Conservation (phyloP, 2,113 vertebrate species). For the Hippocampus barbouri region DNA sequence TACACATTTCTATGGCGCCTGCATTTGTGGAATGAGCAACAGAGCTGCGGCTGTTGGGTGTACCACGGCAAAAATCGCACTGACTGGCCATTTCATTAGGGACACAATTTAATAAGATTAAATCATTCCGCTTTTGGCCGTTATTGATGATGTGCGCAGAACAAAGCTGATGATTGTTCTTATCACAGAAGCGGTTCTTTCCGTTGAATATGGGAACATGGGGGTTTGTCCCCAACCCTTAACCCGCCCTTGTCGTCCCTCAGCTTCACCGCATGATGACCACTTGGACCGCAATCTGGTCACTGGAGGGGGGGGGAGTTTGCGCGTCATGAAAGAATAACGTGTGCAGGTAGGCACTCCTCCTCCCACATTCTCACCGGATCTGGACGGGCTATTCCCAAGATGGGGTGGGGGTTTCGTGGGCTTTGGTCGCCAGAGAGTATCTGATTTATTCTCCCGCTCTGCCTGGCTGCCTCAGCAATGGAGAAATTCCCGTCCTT, state of each 20-base stretch:
- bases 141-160: constrained; percentile 1
- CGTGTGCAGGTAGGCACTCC: constrained; percentile 43
- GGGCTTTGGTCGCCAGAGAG: constrained; percentile 75
- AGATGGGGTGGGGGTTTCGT: constrained; percentile 65
- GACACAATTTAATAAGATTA: no score
- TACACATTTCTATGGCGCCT: no score
- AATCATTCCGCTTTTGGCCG: not conserved
- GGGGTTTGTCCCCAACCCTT: constrained; percentile 48
- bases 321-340: constrained; percentile 56
- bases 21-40: not conserved
- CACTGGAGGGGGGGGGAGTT: constrained; percentile 54
- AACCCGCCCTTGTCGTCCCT: constrained; percentile 81
- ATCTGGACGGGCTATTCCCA: constrained; percentile 73
- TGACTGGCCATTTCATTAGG: not conserved
- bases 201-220: constrained; percentile 71
- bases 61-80: not conserved
- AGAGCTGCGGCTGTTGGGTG: not conserved
- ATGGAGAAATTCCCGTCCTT: constrained; percentile 72
- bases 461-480: constrained; percentile 82
- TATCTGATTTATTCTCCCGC: constrained; percentile 90
- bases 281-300: constrained; percentile 76
- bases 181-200: constrained; percentile 56
- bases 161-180: constrained; percentile 18
- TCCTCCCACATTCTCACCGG: constrained; percentile 37
- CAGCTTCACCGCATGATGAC: constrained; percentile 77